These are phyloP conservation scores for Thera britannica DNA, from an alignment of 2,888 invertebrate genomes.

Conservation along the genomic window DNA sequence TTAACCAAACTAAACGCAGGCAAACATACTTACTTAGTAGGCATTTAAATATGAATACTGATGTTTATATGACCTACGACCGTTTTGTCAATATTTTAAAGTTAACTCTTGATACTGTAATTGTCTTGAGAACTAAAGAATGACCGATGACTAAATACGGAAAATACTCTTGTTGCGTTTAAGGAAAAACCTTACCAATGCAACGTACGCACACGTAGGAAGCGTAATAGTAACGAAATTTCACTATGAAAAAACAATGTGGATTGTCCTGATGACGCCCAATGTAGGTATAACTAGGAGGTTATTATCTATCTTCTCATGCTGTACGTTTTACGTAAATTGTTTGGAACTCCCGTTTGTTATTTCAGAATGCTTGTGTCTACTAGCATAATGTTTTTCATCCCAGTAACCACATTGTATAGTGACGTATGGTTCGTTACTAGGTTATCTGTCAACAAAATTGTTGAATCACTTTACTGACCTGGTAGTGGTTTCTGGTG, in stretches of 20 bases:
- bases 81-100: too few relatives aligned
- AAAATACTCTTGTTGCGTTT: slow-evolving; percentile 4
- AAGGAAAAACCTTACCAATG: slow-evolving; percentile 12
- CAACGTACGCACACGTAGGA: not conserved
- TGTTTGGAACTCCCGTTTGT: slow-evolving; percentile 7
- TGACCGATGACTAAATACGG: slow-evolving; percentile 5
- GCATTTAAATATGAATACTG: too few relatives aligned
- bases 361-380: slow-evolving; percentile 5
- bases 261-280: not conserved
- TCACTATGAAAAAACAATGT: slow-evolving; percentile 2
- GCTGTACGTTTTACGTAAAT: slow-evolving; percentile 8
- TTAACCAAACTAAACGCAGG: too few relatives aligned
- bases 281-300: not conserved
- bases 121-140: slow-evolving; percentile 1
- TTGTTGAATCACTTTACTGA: slow-evolving; percentile 64
- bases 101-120: not conserved
- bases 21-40: too few relatives aligned
- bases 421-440: slow-evolving; percentile 42
- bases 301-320: not conserved
- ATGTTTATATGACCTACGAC: not conserved
- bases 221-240: not conserved
- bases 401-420: slow-evolving; percentile 39
- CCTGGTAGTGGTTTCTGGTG: slow-evolving; percentile 46
- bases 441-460: slow-evolving; percentile 52
- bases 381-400: slow-evolving; percentile 8